These are phyloP conservation scores for Conops quadrifasciatus DNA, from an alignment of 2,888 invertebrate species.

Conservation along the genomic window DNA sequence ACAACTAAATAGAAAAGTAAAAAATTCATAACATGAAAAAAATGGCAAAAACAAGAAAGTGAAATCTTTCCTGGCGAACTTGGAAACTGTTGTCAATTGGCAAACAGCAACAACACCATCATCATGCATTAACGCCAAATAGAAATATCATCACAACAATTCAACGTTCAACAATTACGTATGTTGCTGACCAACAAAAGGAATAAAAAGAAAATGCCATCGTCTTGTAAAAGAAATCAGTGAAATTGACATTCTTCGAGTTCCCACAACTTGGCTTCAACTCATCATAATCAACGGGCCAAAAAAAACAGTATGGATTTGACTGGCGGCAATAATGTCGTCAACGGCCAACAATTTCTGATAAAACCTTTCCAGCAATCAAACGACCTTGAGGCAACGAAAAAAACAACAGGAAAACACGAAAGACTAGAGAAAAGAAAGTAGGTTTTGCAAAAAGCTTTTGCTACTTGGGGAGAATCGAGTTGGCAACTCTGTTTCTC, in stretches of 20 bases:
- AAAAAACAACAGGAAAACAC: too few species aligned
- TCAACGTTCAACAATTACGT: not conserved
- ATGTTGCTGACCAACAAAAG: not conserved
- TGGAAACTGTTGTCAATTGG: conserved; percentile 20
- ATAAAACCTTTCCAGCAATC: conserved; percentile 16
- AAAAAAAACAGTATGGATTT: not conserved
- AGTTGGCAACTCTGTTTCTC: not conserved
- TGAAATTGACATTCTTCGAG: not conserved
- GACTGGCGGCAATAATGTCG: conserved; percentile 2
- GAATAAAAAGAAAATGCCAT: not conserved
- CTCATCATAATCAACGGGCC: conserved; percentile 8
- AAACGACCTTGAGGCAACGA: conserved; percentile 22
- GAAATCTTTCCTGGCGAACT: conserved; percentile 21
- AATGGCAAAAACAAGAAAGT: conserved; percentile 11
- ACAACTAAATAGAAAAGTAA: not conserved
- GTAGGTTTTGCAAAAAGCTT: not conserved
- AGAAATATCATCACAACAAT: not conserved
- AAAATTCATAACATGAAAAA: not conserved
- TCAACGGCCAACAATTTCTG: conserved; percentile 3
- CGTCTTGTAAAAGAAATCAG: not conserved
- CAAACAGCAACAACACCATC: not conserved
- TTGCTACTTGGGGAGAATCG: not conserved
- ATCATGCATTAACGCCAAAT: too few species aligned
- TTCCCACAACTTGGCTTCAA: conserved; percentile 24
- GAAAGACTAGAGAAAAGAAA: too few species aligned